Percentiles rank a stretch among this genome's conserved stretches.
Conservation (phyloP, 1,140 invertebrate genomes). For the Drosophila baimaii region DNA sequence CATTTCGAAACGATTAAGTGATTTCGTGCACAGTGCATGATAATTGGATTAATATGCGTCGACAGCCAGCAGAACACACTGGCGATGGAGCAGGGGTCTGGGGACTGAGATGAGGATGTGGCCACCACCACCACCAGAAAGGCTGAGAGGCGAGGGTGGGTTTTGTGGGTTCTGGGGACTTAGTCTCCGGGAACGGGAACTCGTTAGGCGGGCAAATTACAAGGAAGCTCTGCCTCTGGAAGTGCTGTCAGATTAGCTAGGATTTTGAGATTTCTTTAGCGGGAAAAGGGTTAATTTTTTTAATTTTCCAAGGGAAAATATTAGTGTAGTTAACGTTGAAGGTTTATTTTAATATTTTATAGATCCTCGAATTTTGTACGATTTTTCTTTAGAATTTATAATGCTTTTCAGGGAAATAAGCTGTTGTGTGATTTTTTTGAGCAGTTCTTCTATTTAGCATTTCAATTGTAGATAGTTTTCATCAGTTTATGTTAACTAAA, state of each 20-base stretch:
- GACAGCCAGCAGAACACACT: constrained; percentile 61
- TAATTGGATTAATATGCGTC: constrained; percentile 84
- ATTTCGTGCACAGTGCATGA: constrained; percentile 77
- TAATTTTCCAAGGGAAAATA: not conserved
- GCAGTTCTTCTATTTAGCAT: too few species aligned
- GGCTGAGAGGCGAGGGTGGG: constrained; percentile 30
- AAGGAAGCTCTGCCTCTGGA: constrained; percentile 3
- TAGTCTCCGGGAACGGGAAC: constrained; percentile 11
- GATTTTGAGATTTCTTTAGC: not conserved
- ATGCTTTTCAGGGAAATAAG: too few species aligned
- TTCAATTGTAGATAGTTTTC: too few species aligned
- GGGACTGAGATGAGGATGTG: constrained; percentile 22
- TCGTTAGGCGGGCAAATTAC: constrained; percentile 51
- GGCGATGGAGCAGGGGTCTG: constrained; percentile 7
- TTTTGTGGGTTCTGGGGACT: constrained; percentile 51
- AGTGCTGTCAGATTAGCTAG: not conserved
- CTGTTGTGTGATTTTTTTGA: too few species aligned
- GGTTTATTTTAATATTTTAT: not conserved
- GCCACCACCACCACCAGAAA: constrained; percentile 46
- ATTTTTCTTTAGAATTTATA: too few species aligned
- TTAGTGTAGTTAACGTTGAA: not conserved
- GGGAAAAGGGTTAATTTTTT: not conserved
- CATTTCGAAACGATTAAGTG: constrained; percentile 75
- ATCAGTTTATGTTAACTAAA: too few species aligned
- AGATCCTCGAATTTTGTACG: too few species aligned